Evolutionary conservation across 35 echinoderm and acorn worm species (phyloP).

Genomic region (Amphiura filiformis): DNA sequence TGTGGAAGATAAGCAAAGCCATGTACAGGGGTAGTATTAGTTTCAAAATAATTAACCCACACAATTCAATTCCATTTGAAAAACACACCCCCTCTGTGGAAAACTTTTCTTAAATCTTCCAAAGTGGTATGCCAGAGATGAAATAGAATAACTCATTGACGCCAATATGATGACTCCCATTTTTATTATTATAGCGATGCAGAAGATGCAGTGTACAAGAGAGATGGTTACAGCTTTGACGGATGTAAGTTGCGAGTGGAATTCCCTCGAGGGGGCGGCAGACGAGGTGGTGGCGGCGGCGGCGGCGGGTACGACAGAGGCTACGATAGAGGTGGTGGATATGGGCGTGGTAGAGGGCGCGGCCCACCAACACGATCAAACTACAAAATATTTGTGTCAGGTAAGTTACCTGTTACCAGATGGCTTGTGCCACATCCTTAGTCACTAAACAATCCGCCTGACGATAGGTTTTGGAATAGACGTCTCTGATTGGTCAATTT

Average conservation of each 20-base stretch:
- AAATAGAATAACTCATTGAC: neutral
- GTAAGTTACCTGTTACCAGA: too few relatives aligned
- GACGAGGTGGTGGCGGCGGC: neutral
- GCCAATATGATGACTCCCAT: neutral
- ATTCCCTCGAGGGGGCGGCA: constrained; percentile 42
- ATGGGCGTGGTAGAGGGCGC: neutral
- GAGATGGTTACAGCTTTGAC: constrained; percentile 75
- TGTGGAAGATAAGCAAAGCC: neutral
- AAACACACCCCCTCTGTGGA: too few relatives aligned
- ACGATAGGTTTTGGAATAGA: too few relatives aligned
- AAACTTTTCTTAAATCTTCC: too few relatives aligned
- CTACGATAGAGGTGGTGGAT: neutral
- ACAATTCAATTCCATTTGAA: too few relatives aligned
- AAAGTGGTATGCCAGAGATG: neutral
- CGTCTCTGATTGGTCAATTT: too few relatives aligned
- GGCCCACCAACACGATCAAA: neutral
- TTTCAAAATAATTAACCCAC: too few relatives aligned
- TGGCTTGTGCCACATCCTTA: too few relatives aligned
- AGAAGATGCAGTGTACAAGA: constrained; percentile 19
- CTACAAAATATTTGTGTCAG: neutral
- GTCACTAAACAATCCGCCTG: too few relatives aligned
- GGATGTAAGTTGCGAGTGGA: constrained; percentile 62
- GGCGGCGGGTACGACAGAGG: neutral
- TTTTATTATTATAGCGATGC: neutral
- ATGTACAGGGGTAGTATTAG: too few relatives aligned